A percentile compares a stretch with the other conserved stretches of the same genome.
These are phyloP conservation scores for Drosophila fulvimacula DNA, from an alignment of 2,888 invertebrate species.

Conservation along the genomic window DNA sequence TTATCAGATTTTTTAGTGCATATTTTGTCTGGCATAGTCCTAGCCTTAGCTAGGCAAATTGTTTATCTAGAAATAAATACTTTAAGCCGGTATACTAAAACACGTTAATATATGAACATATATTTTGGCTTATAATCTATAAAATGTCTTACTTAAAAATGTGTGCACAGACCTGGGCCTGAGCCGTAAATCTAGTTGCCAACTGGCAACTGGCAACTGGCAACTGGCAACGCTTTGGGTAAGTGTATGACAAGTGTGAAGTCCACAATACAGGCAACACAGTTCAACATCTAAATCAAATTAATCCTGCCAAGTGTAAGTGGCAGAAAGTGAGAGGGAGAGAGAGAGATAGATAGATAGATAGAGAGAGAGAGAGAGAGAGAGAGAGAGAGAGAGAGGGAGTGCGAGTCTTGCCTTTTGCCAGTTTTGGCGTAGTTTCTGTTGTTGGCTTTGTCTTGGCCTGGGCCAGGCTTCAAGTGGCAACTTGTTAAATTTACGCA, in stretches of 20 bases:
- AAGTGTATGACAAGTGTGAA: conserved; percentile 60
- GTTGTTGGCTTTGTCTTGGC: conserved; percentile 32
- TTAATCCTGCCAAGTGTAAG: conserved; percentile 58
- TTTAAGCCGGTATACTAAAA: not conserved
- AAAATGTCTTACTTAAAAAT: not conserved
- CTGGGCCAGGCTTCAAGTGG: conserved; percentile 61
- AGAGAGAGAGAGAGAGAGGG: conserved; percentile 22
- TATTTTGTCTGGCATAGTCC: no score
- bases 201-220: conserved; percentile 10
- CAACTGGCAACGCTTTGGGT: conserved; percentile 24
- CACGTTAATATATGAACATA: conserved; percentile 5
- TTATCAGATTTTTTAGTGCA: no score
- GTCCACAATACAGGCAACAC: conserved; percentile 46
- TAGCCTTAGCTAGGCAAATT: not conserved
- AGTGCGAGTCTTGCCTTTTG: conserved; percentile 41
- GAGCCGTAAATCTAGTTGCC: conserved; percentile 16
- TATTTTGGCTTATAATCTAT: not conserved
- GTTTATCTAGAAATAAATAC: not conserved
- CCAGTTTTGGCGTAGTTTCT: conserved; percentile 45
- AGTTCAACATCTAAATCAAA: conserved; percentile 76
- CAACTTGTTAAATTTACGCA: conserved; percentile 79
- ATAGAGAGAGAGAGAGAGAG: not conserved
- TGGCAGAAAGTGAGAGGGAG: not conserved
- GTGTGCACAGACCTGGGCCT: not conserved
- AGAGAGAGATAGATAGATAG: conserved; percentile 27